Percentiles rank a stretch among this genome's conserved stretches.
These are phyloP conservation scores for Drosophila diplacantha DNA, from an alignment of 2,888 invertebrate species.

Conservation along the genomic window DNA sequence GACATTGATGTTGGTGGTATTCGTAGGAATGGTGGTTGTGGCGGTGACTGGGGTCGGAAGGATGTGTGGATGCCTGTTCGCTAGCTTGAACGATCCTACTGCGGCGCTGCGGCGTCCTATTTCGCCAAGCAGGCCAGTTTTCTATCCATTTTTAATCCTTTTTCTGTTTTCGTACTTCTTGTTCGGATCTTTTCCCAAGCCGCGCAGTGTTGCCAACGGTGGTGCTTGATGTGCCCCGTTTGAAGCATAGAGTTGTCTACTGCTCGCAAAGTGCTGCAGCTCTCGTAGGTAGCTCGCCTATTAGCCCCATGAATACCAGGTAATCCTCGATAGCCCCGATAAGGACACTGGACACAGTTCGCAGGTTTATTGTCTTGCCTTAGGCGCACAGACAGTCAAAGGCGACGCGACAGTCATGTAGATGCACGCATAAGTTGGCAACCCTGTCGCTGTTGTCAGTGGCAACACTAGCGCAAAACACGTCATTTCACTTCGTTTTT, in stretches of 20 bases:
- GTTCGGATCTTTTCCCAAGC: conserved; percentile 11
- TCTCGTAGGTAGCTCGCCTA: too few species aligned
- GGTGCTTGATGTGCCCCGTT: conserved; percentile 5
- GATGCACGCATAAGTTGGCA: conserved; percentile 46
- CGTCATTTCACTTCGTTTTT: conserved; percentile 65
- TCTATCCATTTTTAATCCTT: conserved; percentile 7
- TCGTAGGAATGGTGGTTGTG: conserved; percentile 6
- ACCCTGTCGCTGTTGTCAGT: conserved; percentile 66
- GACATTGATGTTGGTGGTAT: conserved; percentile 1
- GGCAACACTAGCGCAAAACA: conserved; percentile 70
- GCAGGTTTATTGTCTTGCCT: not conserved
- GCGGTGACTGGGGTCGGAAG: not conserved
- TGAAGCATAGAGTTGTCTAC: conserved; percentile 12
- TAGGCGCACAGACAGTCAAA: not conserved
- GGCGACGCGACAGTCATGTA: conserved; percentile 3
- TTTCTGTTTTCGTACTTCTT: not conserved
- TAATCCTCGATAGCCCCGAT: not conserved
- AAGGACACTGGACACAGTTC: not conserved
- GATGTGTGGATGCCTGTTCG: conserved; percentile 3
- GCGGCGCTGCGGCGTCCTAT: conserved; percentile 11
- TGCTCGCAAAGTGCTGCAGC: not conserved
- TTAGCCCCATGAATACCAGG: not conserved
- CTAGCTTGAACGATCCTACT: conserved; percentile 1
- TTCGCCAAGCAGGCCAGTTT: conserved; percentile 16
- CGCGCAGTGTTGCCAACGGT: conserved; percentile 25